Evolutionary conservation across 2,113 vertebrate species (phyloP), one percentile per base, ranked within the genome.

Genomic region (Egretta garzetta): DNA sequence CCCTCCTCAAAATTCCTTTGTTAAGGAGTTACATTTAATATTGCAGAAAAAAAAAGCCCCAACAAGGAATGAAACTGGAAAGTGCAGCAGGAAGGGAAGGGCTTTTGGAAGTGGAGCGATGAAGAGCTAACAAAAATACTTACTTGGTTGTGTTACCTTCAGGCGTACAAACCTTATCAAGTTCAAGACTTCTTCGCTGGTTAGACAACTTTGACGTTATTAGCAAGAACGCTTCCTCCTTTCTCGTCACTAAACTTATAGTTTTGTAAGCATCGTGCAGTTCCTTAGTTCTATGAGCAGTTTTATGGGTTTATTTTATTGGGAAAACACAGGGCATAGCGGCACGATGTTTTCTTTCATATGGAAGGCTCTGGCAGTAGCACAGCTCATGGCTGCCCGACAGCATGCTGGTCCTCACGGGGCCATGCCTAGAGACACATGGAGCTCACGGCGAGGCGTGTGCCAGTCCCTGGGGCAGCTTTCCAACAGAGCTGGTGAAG

Each of bases 361-460:
- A 2, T 68, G 64, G 39, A 84, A 60, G 52, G 58, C 47, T 75
- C 60, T 87, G 47, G 70, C 32, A 7, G 47, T 14, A 58, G 41
- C 3, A 0, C 43, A 64, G 58, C 68, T 86, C 3, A 0, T 55
- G 52, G 28, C 66, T 74, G 23, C 47, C 41, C 0, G 0, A 1
- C 58, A 12, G 14, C 4, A 1, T n/a, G 32, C 62, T 76, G 53
- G 33, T 56, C 39, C 22, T 53, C 12, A 3, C 26, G 30, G 81
- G 49, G 32, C 88, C 0, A 0, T 47, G 41, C 70, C n/a, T 12
- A 66, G 80, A 72, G 56, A 15, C 10, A 5, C 4, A 7, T 1
- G 0, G 24, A 56, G 52, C 43, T 62, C 10, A 0, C 1, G 3
- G 10, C 1, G 1, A 5, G 35, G 5, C 2, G 0, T 5, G 16